phyloP scores from a whole-genome alignment of 2,797 vertebrate species.

The Crotalus adamanteus region DNA sequence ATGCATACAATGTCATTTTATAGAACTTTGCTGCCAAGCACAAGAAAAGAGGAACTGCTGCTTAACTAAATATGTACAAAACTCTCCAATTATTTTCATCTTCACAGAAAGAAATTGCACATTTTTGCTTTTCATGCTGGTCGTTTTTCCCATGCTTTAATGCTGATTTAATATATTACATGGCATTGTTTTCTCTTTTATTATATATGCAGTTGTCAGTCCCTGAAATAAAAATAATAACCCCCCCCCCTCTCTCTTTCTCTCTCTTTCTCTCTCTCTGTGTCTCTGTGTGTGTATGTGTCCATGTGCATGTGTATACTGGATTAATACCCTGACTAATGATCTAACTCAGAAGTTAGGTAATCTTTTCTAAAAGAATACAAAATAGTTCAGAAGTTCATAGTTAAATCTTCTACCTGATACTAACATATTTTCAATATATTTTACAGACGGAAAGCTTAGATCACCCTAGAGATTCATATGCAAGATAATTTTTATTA shows the following conservation, averaged over 20 bases:
- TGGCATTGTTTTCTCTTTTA: not conserved
- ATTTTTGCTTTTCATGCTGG: not conserved
- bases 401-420: not conserved
- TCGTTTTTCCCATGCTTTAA: not conserved
- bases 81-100: not conserved
- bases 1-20: not conserved
- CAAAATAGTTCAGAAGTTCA: not conserved
- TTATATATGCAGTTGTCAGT: not conserved
- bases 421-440: not conserved
- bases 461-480: not conserved
- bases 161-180: not conserved
- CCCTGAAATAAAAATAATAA: not conserved
- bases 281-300: too few relatives aligned
- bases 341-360: not conserved
- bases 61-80: not conserved
- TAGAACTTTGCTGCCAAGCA: not conserved
- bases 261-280: too few relatives aligned
- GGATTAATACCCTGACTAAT: not conserved
- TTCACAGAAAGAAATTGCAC: not conserved
- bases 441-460: not conserved
- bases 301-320: not conserved
- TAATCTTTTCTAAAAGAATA: not conserved
- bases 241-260: accelerated
- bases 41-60: not conserved
- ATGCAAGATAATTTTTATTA: not conserved